Evolutionary conservation across 2,113 vertebrate genomes (phyloP).

Genomic region (Bos indicus): DNA sequence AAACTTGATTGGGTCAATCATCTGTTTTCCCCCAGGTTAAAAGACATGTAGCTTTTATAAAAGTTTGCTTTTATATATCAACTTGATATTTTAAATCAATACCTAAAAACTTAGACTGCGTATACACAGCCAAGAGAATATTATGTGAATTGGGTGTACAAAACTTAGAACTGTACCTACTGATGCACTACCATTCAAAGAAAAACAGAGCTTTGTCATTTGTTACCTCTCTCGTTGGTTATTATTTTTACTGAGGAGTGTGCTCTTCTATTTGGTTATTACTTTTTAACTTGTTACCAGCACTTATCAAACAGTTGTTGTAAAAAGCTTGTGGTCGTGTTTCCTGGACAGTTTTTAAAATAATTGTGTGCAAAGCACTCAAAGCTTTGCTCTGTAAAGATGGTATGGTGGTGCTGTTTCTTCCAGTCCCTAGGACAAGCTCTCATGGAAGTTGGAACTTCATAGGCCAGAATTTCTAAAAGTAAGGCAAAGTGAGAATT

Average conservation of each 20-base stretch:
- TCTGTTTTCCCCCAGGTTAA: neutral
- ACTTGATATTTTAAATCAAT: neutral
- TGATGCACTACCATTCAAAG: neutral
- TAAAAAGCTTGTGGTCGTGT: neutral
- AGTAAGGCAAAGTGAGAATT: neutral
- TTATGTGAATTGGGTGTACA: neutral
- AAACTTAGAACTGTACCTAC: neutral
- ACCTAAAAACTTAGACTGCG: neutral
- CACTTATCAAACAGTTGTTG: neutral
- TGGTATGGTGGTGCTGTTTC: neutral
- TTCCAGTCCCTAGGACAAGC: neutral
- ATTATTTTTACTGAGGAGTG: neutral
- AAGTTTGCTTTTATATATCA: neutral
- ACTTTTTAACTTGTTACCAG: neutral
- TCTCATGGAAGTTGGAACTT: neutral
- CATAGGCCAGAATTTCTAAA: neutral
- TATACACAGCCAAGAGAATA: neutral
- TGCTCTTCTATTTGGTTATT: neutral
- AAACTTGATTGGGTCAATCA: neutral
- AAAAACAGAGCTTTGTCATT: neutral
- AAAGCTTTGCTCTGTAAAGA: neutral
- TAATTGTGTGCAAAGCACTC: neutral
- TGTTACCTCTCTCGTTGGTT: neutral
- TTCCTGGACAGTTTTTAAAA: neutral
- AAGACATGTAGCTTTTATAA: neutral